Evolutionary conservation across 2,888 invertebrate genomes (phyloP).

Genomic region (Crematogaster levior): DNA sequence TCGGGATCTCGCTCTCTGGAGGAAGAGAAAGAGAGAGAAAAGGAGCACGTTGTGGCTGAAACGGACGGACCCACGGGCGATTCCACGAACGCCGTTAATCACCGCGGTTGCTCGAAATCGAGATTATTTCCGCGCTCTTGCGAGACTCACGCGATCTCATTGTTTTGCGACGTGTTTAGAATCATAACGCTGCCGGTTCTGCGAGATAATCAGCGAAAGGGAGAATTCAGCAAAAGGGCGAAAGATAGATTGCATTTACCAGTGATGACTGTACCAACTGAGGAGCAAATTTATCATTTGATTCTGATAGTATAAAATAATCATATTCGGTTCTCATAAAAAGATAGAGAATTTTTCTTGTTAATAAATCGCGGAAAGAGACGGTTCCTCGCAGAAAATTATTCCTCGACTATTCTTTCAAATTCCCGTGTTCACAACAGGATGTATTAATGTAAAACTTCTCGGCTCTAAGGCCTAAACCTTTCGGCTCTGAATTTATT

Average conservation of each 20-base stretch:
- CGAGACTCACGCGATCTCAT: slow-evolving; percentile 24
- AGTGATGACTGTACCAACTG: background rate
- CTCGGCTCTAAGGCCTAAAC: background rate
- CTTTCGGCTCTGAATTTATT: slow-evolving; percentile 38
- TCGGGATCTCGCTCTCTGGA: background rate
- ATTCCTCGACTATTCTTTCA: background rate
- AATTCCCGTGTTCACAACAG: background rate
- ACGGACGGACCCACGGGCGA: background rate
- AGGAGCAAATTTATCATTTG: background rate
- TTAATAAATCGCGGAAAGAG: background rate
- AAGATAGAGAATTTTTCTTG: background rate
- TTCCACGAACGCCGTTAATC: slow-evolving; percentile 33
- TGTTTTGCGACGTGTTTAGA: background rate
- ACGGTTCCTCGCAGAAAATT: background rate
- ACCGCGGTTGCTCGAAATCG: slow-evolving; percentile 31
- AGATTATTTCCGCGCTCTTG: slow-evolving; percentile 26
- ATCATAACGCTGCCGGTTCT: background rate
- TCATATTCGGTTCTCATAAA: background rate
- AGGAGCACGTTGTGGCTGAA: background rate
- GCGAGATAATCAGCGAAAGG: too few species aligned
- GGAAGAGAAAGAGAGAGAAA: background rate
- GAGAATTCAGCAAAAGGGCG: background rate
- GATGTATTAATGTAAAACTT: slow-evolving; percentile 11
- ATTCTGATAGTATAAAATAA: background rate
- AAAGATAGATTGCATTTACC: background rate